Evolutionary conservation across 2,888 invertebrate species (phyloP), one percentile per base, ranked within the genome.

Genomic region (Tetranychus piercei): DNA sequence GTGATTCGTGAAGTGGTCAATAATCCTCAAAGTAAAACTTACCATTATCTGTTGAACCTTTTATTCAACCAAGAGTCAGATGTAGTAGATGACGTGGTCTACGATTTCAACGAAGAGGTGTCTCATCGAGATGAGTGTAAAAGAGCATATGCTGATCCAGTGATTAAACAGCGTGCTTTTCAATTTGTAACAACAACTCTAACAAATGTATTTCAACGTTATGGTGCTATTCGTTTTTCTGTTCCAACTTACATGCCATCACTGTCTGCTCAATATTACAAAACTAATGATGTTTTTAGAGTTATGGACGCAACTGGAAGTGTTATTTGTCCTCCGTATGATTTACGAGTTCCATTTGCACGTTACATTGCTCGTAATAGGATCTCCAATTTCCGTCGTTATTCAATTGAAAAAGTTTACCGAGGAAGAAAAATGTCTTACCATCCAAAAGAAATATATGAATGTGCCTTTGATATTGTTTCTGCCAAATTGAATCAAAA

Each of bases 401-500:
- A 91, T 82, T 87, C 89, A 1, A 88, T 95, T 7, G 93, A 91
- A 79, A 86, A 90, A 73, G 93, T 95, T 1, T 96, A 88, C 81
- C 85, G 92, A 76, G 90, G 92, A 81, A 34, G 34, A 4, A 80
- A 84, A 79, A 83, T 84, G 8, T 91, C 92, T 1, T 89, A 90
- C 79, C 92, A 94, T 83, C 96, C 96, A 0, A 86, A 89, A 77
- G 94, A 95, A 83, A 86, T 91, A 22, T 88, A 89, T 75, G 94
- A 94, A 82, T 93, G 93, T 82, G 91, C 92, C 1, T 94, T 94
- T 82, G 96, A 96, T 82, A 91, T 96, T 76, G 89, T 95, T 34
- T 34, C 34, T 34, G 34, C 34, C 34, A 45, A 89, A 90, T 6
- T 34, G 34, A 34, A 34, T 34, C 34, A 34, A 34, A 34, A 34